Conservation (phyloP, 1,140 invertebrate genomes). For the Steinernema feltiae region DNA sequence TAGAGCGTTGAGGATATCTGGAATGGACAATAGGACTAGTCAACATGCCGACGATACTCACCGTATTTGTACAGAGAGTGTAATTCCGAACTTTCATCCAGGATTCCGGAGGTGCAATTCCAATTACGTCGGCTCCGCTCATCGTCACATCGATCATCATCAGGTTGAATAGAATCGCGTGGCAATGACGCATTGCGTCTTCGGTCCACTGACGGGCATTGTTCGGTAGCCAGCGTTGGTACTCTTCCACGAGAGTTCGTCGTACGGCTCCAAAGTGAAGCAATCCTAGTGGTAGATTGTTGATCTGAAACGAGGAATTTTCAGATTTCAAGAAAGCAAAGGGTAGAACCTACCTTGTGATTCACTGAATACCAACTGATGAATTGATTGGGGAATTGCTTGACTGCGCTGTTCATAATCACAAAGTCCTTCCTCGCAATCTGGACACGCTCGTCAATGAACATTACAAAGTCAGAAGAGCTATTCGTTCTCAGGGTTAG, state of each 20-base stretch:
- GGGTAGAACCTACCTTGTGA: neutral
- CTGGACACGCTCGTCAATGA: neutral
- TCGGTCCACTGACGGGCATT: neutral
- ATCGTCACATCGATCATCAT: neutral
- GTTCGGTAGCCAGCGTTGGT: neutral
- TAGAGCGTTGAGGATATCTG: neutral
- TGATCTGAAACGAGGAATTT: neutral
- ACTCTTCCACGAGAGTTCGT: neutral
- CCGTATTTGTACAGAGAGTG: neutral
- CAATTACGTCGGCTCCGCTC: neutral
- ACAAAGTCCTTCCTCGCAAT: neutral
- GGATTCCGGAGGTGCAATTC: neutral
- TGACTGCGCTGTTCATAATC: neutral
- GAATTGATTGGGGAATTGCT: neutral
- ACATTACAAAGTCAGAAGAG: neutral
- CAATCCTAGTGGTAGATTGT: neutral
- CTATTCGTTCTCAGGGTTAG: neutral
- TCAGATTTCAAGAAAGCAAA: neutral
- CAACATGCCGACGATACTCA: neutral
- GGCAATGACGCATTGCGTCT: neutral
- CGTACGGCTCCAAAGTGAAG: neutral
- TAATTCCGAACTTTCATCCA: neutral
- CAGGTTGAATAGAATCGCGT: neutral
- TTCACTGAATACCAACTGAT: neutral
- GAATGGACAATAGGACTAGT: neutral